These are phyloP conservation scores for Ciconia boyciana DNA, from an alignment of 2,113 vertebrate species.

Conservation along the genomic window DNA sequence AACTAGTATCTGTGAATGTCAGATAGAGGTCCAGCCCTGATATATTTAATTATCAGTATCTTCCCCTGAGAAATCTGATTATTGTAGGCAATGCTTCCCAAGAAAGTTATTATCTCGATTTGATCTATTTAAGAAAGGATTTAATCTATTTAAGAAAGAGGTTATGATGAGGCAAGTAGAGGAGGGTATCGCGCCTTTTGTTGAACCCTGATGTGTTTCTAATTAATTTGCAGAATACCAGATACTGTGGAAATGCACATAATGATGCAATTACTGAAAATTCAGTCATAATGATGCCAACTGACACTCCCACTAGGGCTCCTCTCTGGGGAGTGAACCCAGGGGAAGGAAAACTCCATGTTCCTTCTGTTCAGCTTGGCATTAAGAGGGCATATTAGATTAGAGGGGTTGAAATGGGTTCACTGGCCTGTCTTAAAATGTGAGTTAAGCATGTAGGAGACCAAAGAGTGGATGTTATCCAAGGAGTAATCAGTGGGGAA, in stretches of 20 bases:
- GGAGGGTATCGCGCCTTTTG: not conserved
- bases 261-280: constrained; percentile 24
- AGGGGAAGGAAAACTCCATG: not conserved
- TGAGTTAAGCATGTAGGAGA: not conserved
- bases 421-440: not conserved
- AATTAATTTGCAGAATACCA: constrained; percentile 12
- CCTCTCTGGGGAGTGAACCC: not conserved
- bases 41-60: constrained; percentile 16
- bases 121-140: constrained; percentile 32
- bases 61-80: constrained; percentile 38
- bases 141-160: constrained; percentile 31
- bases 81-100: not conserved
- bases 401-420: not conserved
- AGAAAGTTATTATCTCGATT: constrained; percentile 41
- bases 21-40: not conserved
- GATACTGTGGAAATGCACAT: not conserved
- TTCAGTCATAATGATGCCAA: not conserved
- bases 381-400: not conserved
- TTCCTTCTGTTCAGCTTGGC: not conserved
- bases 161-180: not conserved
- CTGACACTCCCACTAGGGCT: not conserved
- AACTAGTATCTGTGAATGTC: not conserved
- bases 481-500: not conserved
- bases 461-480: not conserved
- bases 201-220: constrained; percentile 16